Base-by-base conservation (phyloP, 2,888 invertebrate genomes). In the Bombylius discolor region DNA sequence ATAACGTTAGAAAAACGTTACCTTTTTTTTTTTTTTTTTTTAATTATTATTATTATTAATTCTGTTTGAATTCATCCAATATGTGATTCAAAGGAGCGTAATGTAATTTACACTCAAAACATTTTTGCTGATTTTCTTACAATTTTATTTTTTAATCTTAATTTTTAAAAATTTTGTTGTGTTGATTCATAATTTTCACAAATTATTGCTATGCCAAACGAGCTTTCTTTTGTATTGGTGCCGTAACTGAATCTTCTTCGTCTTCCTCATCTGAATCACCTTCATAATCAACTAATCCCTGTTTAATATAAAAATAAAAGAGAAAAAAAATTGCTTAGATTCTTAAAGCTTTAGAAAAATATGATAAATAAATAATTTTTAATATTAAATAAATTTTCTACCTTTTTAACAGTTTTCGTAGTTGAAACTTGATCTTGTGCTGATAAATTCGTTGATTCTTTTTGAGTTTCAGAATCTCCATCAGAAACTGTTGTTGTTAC, bases 231-330 rank as follows among this genome's bases (percentile, higher is more conserved):
- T 71, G 69, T 66, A 69, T 67, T 60, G 72, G 74, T 58, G 69
- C 63, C 49, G 61, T 61, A 49, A 68, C 69, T 60, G 71, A 68
- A 42, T 71, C 71, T 42, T 85, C 84, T 61, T 90, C 89, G 59
- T 92, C 92, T 58, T 93, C 93, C 68, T 96, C 96, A 68, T 97
- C 96, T 1, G 95, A 96, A 76, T 97, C 96, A 56, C 92, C 96
- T 71, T 97, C 96, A 69, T 97, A 97, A 75, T 97, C 97, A 61
- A 97, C 97, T 68, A 97, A 80, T 64, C 93, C 91, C 90, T 90
- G 71, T 3, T 50, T 59, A 14, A n/a, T 45, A 45, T 11, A n/a
- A n/a, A 45, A n/a, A n/a, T n/a, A 45, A 12, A 45, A 13, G 5
- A 14, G 6, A 51, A n/a, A 42, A 51, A 42, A 42, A 51, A 39